phyloP scores from a whole-genome alignment of 1,140 invertebrate genomes.

The Drosophila azteca region DNA sequence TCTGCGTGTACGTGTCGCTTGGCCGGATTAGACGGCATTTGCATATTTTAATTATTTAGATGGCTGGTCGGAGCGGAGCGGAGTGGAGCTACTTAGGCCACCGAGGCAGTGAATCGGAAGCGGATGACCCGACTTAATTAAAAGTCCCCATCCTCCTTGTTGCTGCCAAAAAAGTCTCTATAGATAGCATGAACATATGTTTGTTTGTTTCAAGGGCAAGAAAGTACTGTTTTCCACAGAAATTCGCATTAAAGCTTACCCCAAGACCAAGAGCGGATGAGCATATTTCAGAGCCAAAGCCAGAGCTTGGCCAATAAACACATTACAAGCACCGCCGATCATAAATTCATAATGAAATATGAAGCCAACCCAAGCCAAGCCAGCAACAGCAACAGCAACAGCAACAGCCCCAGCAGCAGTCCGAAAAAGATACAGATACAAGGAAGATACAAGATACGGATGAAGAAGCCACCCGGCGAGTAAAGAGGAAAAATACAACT shows the following conservation, averaged over 20 bases:
- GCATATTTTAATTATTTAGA: conserved; percentile 83
- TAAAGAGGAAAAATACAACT: conserved; percentile 29
- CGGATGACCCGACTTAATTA: conserved; percentile 73
- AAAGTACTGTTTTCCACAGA: too few species aligned
- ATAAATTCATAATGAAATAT: conserved; percentile 81
- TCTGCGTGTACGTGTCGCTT: conserved; percentile 69
- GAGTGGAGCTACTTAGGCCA: conserved; percentile 69
- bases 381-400: conserved; percentile 31
- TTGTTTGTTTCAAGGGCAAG: conserved; percentile 2
- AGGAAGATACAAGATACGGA: conserved; percentile 38
- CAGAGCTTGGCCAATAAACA: conserved; percentile 71
- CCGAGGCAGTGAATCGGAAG: conserved; percentile 49
- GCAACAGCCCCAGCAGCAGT: conserved; percentile 26
- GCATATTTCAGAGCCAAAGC: conserved; percentile 45
- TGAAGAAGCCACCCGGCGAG: conserved; percentile 25
- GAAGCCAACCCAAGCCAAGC: conserved; percentile 30
- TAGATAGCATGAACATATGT: conserved; percentile 39
- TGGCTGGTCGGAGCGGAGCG: conserved; percentile 67
- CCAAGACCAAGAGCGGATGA: background rate
- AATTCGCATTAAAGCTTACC: conserved; percentile 2
- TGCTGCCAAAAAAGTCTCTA: conserved; percentile 8
- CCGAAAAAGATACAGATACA: conserved; percentile 25
- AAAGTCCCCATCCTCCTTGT: conserved; percentile 51
- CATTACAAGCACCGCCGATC: conserved; percentile 65
- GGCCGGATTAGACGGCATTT: conserved; percentile 77